Evolutionary conservation across 1,140 invertebrate species (phyloP).

Genomic region (Drosophila sp.): DNA sequence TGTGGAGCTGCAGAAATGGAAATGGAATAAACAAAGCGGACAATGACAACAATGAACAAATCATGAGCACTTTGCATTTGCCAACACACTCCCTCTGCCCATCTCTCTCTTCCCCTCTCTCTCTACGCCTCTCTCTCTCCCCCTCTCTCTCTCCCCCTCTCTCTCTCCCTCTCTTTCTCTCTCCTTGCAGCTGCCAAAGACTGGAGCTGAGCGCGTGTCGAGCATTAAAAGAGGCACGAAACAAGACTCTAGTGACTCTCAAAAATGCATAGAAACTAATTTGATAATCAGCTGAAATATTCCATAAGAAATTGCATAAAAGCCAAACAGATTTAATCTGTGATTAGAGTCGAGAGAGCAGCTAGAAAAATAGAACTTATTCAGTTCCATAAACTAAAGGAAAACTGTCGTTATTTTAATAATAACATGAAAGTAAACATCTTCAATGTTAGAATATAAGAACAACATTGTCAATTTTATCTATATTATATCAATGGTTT

Average conservation of each 20-base stretch:
- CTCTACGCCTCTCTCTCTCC: background rate
- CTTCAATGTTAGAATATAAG: no score
- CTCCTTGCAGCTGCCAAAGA: slow-evolving; percentile 29
- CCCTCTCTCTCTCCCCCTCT: background rate
- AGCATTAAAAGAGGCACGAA: background rate
- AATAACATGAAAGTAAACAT: no score
- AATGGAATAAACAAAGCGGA: slow-evolving; percentile 23
- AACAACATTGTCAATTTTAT: no score
- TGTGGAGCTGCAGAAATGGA: background rate
- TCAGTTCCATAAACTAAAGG: no score
- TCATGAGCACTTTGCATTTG: slow-evolving; percentile 75
- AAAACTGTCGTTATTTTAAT: no score
- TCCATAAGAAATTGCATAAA: no score
- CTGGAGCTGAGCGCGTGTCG: slow-evolving; percentile 51
- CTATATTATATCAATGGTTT: no score
- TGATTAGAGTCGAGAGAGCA: no score
- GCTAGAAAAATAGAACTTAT: no score
- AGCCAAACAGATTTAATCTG: no score
- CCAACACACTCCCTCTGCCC: slow-evolving; percentile 8
- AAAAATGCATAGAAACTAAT: background rate
- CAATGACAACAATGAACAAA: slow-evolving; percentile 82
- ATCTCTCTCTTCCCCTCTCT: background rate
- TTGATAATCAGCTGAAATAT: no score
- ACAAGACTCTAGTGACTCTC: background rate
- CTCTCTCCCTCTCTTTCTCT: background rate